Conservation (phyloP, 2,113 vertebrate species). For the Platichthys flesus region DNA sequence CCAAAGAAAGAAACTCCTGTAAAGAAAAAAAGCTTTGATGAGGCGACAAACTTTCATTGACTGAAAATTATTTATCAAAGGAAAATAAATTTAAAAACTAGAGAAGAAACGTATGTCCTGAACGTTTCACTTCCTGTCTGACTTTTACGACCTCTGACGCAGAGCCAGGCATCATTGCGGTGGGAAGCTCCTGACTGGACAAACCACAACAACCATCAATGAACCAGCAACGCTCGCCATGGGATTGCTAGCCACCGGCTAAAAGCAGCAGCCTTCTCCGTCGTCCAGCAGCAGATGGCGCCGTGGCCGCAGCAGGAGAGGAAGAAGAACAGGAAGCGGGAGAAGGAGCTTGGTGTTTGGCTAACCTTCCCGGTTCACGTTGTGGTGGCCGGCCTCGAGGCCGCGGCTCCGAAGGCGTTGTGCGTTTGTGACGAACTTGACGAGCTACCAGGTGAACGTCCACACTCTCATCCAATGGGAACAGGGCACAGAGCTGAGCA, state of each 20-base stretch:
- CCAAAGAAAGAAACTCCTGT: conserved; percentile 58
- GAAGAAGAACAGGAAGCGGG: conserved; percentile 79
- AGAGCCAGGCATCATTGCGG: conserved; percentile 30
- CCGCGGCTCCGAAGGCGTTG: conserved; percentile 92
- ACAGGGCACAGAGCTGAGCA: conserved; percentile 94
- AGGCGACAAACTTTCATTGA: conserved; percentile 31
- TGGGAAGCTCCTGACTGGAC: conserved; percentile 47
- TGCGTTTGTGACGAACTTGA: conserved; percentile 92
- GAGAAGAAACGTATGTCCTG: neutral
- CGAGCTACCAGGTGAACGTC: conserved; percentile 98
- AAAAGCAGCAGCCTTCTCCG: conserved; percentile 44
- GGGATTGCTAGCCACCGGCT: conserved; percentile 48
- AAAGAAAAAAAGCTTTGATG: conserved; percentile 55
- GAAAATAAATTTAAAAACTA: neutral
- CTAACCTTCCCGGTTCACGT: conserved; percentile 99
- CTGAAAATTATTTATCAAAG: conserved; percentile 6
- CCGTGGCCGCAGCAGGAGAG: conserved; percentile 52
- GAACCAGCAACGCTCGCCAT: conserved; percentile 30
- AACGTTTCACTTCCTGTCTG: conserved; percentile 55
- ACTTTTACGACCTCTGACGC: conserved; percentile 24
- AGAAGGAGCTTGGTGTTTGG: conserved; percentile 85
- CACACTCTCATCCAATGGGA: conserved; percentile 97
- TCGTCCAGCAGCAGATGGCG: conserved; percentile 62
- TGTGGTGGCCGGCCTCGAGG: conserved; percentile 90
- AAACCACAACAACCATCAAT: conserved; percentile 47